These are phyloP conservation scores for Pollenia griseotomentosa DNA, from an alignment of 2,888 invertebrate genomes.

Conservation along the genomic window DNA sequence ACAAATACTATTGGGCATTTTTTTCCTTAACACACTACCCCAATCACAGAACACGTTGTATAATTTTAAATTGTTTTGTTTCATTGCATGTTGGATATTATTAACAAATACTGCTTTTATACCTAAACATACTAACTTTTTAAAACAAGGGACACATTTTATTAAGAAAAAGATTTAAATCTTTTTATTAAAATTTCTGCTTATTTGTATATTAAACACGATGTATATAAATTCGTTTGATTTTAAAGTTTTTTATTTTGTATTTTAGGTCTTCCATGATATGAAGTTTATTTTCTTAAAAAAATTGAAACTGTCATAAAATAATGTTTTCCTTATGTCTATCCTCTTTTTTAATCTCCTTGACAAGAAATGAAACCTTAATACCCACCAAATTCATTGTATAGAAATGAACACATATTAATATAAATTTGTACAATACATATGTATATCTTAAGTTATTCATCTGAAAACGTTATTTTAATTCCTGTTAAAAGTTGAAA, in stretches of 20 bases:
- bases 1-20: too few relatives aligned
- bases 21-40: background rate
- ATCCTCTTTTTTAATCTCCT: background rate
- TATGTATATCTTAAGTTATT: conserved; percentile 18
- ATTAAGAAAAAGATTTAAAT: too few relatives aligned
- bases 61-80: background rate
- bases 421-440: conserved; percentile 8
- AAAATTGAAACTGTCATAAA: background rate
- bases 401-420: conserved; percentile 23
- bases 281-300: background rate
- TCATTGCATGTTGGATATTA: background rate
- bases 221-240: conserved; percentile 5
- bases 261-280: conserved; percentile 38
- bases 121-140: too few relatives aligned
- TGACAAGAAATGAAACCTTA: conserved; percentile 15
- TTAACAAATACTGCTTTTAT: background rate
- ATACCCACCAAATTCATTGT: conserved; percentile 60
- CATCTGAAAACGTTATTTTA: background rate
- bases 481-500: conserved; percentile 27
- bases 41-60: background rate
- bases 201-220: too few relatives aligned
- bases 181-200: too few relatives aligned
- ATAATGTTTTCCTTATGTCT: background rate
- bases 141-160: background rate
- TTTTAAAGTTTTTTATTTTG: conserved; percentile 4